These are phyloP conservation scores for Apamea sordens DNA, from an alignment of 2,888 invertebrate species.

Conservation along the genomic window DNA sequence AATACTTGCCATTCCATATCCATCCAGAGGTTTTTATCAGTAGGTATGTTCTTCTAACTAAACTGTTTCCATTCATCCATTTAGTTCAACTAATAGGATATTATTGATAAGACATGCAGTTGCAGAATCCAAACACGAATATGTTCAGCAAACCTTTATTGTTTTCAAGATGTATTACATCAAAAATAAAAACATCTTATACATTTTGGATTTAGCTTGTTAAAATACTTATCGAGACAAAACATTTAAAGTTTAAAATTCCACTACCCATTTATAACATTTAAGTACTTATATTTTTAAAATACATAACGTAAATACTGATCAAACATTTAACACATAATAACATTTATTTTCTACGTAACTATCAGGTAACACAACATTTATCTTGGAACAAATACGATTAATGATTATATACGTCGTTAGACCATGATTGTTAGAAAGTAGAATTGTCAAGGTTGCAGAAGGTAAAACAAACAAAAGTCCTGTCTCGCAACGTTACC, in stretches of 20 bases:
- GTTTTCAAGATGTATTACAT: constrained; percentile 82
- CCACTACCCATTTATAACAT: constrained; percentile 83
- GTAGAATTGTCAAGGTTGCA: constrained; percentile 75
- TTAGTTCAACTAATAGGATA: constrained; percentile 2
- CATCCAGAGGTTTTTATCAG: neutral
- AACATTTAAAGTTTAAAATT: constrained; percentile 81
- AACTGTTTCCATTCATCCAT: neutral
- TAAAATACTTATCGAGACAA: constrained; percentile 81
- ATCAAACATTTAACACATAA: constrained; percentile 87
- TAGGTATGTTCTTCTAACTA: neutral
- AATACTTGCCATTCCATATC: neutral
- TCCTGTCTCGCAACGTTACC: constrained; percentile 82
- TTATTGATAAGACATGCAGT: neutral
- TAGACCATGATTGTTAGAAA: constrained; percentile 69
- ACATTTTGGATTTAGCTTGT: constrained; percentile 75
- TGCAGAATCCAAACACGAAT: constrained; percentile 38
- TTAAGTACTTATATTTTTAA: constrained; percentile 78
- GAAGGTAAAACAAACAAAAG: constrained; percentile 68
- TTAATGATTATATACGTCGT: constrained; percentile 62
- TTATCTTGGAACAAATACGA: constrained; percentile 76
- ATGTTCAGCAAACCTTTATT: constrained; percentile 81
- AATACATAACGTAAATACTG: constrained; percentile 86
- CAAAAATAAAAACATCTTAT: constrained; percentile 81
- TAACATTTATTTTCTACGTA: constrained; percentile 75
- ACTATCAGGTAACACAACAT: constrained; percentile 86